Conservation (phyloP, 2,113 vertebrate species). For the Psittacula cyanocephala region DNA sequence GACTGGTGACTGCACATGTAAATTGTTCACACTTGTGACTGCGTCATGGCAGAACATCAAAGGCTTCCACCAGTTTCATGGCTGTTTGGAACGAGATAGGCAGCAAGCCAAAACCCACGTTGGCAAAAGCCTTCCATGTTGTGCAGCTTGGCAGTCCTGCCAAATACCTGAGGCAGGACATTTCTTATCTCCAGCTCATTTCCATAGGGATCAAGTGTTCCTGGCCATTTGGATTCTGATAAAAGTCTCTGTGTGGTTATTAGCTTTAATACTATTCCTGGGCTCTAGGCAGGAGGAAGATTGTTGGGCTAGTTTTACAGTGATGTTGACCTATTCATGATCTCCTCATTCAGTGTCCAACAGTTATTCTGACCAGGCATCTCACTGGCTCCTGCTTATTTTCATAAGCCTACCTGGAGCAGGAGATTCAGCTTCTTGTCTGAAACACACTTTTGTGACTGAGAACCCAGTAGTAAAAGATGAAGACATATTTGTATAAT, state of each 20-base stretch:
- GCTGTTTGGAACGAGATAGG: neutral
- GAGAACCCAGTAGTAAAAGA: neutral
- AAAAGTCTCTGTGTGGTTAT: neutral
- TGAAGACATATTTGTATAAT: neutral
- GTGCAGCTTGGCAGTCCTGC: neutral
- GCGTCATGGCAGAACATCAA: neutral
- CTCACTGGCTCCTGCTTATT: neutral
- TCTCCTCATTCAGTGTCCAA: neutral
- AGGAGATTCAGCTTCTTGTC: neutral
- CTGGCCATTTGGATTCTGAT: neutral
- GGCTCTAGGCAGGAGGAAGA: neutral
- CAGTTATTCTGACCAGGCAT: neutral
- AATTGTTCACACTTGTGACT: neutral
- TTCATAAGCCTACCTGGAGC: neutral
- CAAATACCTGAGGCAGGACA: neutral
- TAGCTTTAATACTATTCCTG: neutral
- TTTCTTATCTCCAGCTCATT: conserved; percentile 5
- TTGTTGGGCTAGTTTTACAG: neutral
- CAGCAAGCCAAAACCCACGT: neutral
- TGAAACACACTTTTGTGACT: neutral
- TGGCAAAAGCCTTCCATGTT: neutral
- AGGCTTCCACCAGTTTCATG: neutral
- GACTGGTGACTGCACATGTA: neutral
- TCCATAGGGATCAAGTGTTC: neutral
- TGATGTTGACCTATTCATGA: neutral